A percentile compares a stretch with the other conserved stretches of the same genome.
Evolutionary conservation across 2,113 vertebrate species (phyloP).

Genomic region (Tetraodon nigroviridis): DNA sequence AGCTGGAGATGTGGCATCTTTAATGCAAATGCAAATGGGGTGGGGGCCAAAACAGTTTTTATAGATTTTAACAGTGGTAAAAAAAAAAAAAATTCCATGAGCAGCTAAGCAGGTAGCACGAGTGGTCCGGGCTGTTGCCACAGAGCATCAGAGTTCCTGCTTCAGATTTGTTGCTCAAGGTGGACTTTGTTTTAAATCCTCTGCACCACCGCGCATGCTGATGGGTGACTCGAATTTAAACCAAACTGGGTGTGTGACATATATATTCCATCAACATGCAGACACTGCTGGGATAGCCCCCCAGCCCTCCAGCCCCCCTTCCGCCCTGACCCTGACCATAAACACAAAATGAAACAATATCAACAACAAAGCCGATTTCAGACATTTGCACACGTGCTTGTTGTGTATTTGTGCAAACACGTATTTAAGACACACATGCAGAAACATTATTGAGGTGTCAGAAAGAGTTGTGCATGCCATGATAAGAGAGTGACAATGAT

Average conservation of each 20-base stretch:
- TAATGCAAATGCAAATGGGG: no score
- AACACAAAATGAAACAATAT: background rate
- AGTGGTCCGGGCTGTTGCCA: no score
- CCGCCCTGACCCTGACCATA: no score
- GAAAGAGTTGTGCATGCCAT: constrained; percentile 84
- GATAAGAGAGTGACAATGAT: constrained; percentile 92
- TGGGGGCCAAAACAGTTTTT: background rate
- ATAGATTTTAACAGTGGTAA: constrained; percentile 4
- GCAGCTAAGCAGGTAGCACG: background rate
- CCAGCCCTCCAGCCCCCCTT: no score
- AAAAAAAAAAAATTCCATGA: background rate
- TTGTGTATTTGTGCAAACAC: constrained; percentile 12
- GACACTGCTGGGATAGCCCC: no score
- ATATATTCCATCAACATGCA: no score
- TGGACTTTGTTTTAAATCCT: no score
- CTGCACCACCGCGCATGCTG: no score
- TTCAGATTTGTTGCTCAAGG: no score
- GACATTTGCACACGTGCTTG: constrained; percentile 1
- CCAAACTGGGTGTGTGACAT: no score
- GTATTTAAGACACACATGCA: constrained; percentile 8
- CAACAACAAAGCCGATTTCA: background rate
- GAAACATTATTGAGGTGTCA: constrained; percentile 79
- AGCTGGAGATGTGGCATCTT: constrained; percentile 36
- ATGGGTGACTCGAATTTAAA: no score
- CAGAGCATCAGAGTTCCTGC: no score